Percentiles rank a stretch among this genome's conserved stretches.
Evolutionary conservation across 2,888 invertebrate species (phyloP).

Genomic region (Dilophus febrilis): DNA sequence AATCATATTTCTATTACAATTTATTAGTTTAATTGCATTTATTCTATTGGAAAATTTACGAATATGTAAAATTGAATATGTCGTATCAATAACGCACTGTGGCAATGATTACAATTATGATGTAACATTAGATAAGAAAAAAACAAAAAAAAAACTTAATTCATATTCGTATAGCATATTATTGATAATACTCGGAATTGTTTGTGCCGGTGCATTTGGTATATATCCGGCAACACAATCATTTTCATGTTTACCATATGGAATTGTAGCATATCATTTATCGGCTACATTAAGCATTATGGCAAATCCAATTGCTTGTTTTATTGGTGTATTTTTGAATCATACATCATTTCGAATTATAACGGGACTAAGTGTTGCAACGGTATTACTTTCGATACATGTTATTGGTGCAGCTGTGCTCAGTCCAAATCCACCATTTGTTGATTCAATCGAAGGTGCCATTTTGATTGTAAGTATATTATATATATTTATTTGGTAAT

Average conservation of each 20-base stretch:
- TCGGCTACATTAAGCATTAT: slow-evolving; percentile 58
- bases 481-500: neutral
- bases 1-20: slow-evolving; percentile 43
- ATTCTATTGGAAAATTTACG: slow-evolving; percentile 34
- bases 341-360: slow-evolving; percentile 34
- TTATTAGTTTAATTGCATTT: slow-evolving; percentile 46
- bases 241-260: slow-evolving; percentile 69
- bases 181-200: slow-evolving; percentile 30
- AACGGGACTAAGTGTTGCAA: slow-evolving; percentile 31
- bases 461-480: slow-evolving; percentile 13
- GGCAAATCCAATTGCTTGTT: slow-evolving; percentile 63
- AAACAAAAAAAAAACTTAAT: slow-evolving; percentile 9
- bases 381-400: slow-evolving; percentile 40
- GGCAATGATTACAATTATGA: slow-evolving; percentile 27
- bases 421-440: slow-evolving; percentile 53
- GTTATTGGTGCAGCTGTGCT: slow-evolving; percentile 51
- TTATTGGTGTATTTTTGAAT: slow-evolving; percentile 42
- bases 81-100: slow-evolving; percentile 21
- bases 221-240: slow-evolving; percentile 63
- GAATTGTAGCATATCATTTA: slow-evolving; percentile 57
- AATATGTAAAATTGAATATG: slow-evolving; percentile 22
- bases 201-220: slow-evolving; percentile 59
- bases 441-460: slow-evolving; percentile 36
- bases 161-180: slow-evolving; percentile 19
- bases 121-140: slow-evolving; percentile 10